Evolutionary conservation across 1,140 invertebrate genomes (phyloP), one percentile per base, ranked within the genome.

Genomic region (Mamestra configurata): DNA sequence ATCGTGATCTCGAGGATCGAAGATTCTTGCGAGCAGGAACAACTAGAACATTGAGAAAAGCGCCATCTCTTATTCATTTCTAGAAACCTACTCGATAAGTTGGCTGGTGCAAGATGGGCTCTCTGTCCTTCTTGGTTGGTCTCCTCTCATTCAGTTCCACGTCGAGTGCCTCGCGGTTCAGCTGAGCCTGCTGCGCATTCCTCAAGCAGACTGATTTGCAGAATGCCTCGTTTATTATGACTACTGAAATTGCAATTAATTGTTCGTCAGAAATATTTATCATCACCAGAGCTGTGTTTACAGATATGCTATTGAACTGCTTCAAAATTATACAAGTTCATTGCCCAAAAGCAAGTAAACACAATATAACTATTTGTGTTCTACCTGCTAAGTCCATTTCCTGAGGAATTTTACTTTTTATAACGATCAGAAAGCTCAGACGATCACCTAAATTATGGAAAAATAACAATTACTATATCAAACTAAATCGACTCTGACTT

Each of bases 171-270:
- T 85, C 15, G 68, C 59, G 5, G 83, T 84, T 0, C 72, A 55
- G 20, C 1, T 35, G 57, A n/a, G 82, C 31, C 0, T 81, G 81
- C 10, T 88, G 82, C 4, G 87, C 88, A 46, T 89, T 89, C 10
- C 88, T 87, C 51, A 94, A 24, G 22, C 91, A 92, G 1, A 53
- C 46, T 6, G 88, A 35, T 79, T 93, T 91, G 78, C 92, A 94
- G 70, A 89, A 94, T 0, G 88, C 86, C 82, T 92, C 90, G 15
- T 93, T 94, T 46, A 94, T 77, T 10, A 92, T 84, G 1, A 93
- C 73, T 78, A 94, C 92, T 94, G 80, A 43, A 89, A 88, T 22
- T n/a, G 43, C 15, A 49, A 79, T 27, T 79, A 81, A 43, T 40
- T 43, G 18, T 13, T 77, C n/a, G n/a, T n/a, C n/a, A n/a, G n/a